phyloP scores from a whole-genome alignment of 2,797 vertebrate species.

The Hafferia zeledoni region DNA sequence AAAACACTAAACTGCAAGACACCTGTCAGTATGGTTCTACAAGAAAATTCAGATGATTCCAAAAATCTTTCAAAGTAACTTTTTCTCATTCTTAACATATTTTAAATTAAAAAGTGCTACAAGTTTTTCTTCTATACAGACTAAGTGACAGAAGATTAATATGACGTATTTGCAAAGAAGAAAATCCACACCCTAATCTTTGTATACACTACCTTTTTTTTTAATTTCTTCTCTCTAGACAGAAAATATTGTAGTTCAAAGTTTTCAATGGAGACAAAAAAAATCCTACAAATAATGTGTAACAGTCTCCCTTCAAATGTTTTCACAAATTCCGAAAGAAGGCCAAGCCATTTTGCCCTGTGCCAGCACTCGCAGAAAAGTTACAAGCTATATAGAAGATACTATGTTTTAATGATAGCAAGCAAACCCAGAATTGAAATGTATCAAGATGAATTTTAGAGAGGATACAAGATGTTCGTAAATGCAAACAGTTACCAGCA shows the following conservation, averaged over 20 bases:
- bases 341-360: fast-evolving
- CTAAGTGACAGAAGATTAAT: background rate
- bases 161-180: background rate
- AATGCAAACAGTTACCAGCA: background rate
- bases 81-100: background rate
- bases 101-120: background rate
- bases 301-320: background rate
- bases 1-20: background rate
- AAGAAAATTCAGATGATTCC: background rate
- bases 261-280: background rate
- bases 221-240: fast-evolving
- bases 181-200: background rate
- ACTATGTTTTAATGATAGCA: background rate
- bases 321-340: background rate
- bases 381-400: background rate
- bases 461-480: background rate
- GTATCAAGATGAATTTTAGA: background rate
- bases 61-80: background rate
- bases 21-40: fast-evolving
- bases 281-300: background rate
- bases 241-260: background rate
- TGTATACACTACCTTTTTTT: background rate
- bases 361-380: fast-evolving
- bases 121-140: background rate
- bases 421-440: background rate